Evolutionary conservation across 2,888 invertebrate species (phyloP).

Genomic region (Beris morrisii): DNA sequence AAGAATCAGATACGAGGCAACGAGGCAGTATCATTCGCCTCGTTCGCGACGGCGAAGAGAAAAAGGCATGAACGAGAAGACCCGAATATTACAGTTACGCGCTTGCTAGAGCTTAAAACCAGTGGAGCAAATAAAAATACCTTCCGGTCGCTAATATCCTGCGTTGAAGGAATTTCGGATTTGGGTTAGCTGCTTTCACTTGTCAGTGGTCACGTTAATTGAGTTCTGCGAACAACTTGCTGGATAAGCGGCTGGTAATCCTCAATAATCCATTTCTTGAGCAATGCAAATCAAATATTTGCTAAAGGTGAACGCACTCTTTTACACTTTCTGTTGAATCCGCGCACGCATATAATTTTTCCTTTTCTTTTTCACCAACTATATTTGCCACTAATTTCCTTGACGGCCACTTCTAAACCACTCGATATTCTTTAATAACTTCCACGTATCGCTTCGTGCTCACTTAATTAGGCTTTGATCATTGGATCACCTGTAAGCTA

Average conservation of each 20-base stretch:
- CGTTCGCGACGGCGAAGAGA: no score
- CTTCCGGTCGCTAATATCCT: no score
- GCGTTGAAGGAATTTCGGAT: no score
- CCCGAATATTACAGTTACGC: no score
- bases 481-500: background rate
- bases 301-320: slow-evolving; percentile 28
- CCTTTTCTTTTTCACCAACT: background rate
- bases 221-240: no score
- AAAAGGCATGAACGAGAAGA: no score
- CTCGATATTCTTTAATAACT: slow-evolving; percentile 9
- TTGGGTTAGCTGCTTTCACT: no score
- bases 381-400: slow-evolving; percentile 12
- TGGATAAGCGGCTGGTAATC: no score
- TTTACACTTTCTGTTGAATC: background rate
- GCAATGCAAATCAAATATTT: slow-evolving; percentile 2
- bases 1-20: background rate
- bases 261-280: slow-evolving; percentile 26
- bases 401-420: background rate
- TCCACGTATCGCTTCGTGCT: slow-evolving; percentile 23
- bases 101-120: no score
- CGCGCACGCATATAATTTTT: slow-evolving; percentile 8
- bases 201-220: no score
- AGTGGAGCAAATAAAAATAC: no score
- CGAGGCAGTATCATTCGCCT: background rate
- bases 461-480: slow-evolving; percentile 12